Conservation (phyloP, 2,113 vertebrate species). For the Charina bottae region DNA sequence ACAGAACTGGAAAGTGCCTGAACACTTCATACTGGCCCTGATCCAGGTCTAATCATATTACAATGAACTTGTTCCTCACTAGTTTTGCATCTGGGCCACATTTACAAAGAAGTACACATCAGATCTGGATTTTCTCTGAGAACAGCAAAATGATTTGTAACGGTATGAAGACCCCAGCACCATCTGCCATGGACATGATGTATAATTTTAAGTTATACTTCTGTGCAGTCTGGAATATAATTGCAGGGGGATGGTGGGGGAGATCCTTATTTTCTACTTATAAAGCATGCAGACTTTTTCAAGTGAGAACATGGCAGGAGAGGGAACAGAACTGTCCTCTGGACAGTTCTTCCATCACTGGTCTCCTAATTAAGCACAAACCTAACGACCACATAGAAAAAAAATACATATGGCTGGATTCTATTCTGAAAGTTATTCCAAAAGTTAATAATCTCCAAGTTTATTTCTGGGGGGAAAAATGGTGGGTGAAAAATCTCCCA, state of each 20-base stretch:
- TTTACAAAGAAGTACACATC: neutral
- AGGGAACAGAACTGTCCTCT: neutral
- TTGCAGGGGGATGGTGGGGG: neutral
- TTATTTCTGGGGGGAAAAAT: neutral
- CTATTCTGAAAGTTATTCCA: neutral
- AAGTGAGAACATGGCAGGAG: neutral
- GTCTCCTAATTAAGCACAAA: neutral
- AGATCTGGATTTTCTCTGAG: neutral
- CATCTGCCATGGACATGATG: neutral
- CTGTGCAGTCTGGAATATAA: neutral
- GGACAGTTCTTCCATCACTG: neutral
- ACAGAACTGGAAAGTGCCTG: neutral
- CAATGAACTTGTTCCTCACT: neutral
- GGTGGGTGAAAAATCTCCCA: neutral
- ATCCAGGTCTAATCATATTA: neutral
- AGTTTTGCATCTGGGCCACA: neutral
- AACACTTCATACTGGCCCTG: neutral
- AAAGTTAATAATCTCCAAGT: too few relatives aligned
- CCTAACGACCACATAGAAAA: neutral
- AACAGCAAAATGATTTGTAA: neutral
- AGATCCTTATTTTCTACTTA: neutral
- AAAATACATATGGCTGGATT: neutral
- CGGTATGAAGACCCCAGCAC: neutral
- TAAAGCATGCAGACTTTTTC: neutral
- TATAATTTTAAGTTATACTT: neutral